A percentile compares a stretch with the other conserved stretches of the same genome.
phyloP scores from a whole-genome alignment of 2,797 vertebrate species.

The Bradypodion ventrale region DNA sequence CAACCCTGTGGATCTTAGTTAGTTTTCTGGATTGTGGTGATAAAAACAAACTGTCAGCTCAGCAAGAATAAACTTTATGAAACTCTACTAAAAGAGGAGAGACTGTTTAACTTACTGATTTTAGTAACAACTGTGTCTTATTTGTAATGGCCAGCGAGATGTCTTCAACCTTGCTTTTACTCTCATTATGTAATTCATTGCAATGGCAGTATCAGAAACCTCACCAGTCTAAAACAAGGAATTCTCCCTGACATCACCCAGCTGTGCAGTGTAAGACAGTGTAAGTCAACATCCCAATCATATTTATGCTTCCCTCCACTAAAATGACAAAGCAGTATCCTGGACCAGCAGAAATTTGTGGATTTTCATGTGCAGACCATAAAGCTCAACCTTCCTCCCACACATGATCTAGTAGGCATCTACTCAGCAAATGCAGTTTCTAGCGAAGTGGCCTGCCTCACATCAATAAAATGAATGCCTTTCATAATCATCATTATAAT shows the following conservation, averaged over 20 bases:
- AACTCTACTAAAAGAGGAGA: background rate
- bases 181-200: background rate
- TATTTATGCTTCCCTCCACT: background rate
- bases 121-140: background rate
- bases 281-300: background rate
- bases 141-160: background rate
- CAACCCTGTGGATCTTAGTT: background rate
- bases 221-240: background rate
- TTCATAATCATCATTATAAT: background rate
- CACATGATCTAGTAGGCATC: background rate
- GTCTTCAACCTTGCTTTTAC: too few relatives aligned
- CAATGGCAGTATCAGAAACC: background rate
- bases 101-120: background rate
- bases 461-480: conserved; percentile 1
- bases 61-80: background rate
- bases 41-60: background rate
- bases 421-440: background rate
- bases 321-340: background rate
- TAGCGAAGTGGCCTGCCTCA: background rate
- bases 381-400: background rate
- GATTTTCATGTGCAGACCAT: background rate
- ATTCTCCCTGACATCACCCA: background rate
- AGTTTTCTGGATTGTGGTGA: background rate
- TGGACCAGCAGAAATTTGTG: background rate
- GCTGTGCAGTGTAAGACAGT: background rate